A percentile compares a stretch with the other conserved stretches of the same genome.
phyloP scores from a whole-genome alignment of 1,140 invertebrate species.

The Diprion similis region DNA sequence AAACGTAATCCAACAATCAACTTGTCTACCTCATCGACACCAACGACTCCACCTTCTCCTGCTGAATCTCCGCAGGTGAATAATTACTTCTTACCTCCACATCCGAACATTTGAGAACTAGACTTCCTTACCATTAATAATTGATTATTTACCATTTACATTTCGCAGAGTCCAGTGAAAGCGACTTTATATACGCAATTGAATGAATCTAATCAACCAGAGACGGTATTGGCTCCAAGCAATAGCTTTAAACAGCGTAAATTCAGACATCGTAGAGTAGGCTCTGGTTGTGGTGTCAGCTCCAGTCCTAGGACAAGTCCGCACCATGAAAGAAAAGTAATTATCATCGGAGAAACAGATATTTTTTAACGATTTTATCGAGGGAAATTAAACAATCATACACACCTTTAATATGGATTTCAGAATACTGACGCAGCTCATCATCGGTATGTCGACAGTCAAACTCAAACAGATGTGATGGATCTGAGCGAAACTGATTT shows the following conservation, averaged over 20 bases:
- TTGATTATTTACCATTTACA: conserved; percentile 11
- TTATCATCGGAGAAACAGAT: background rate
- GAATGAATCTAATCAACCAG: conserved; percentile 65
- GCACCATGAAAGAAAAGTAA: conserved; percentile 61
- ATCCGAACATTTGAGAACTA: no score
- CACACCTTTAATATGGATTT: conserved; percentile 16
- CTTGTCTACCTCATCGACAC: conserved; percentile 56
- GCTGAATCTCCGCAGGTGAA: conserved; percentile 40
- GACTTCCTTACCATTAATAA: conserved; percentile 25
- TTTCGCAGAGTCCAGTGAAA: conserved; percentile 62
- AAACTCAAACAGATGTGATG: conserved; percentile 74
- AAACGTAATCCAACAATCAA: conserved; percentile 48
- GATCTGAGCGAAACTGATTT: conserved; percentile 64
- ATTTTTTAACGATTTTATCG: no score
- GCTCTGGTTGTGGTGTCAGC: conserved; percentile 62
- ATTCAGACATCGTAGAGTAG: conserved; percentile 64
- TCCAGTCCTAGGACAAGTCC: conserved; percentile 64
- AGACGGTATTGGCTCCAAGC: conserved; percentile 61
- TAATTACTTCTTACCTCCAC: no score
- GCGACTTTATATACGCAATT: conserved; percentile 68
- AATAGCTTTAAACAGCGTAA: conserved; percentile 60
- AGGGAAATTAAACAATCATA: no score
- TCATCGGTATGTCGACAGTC: conserved; percentile 62
- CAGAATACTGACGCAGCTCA: conserved; percentile 42
- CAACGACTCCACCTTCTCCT: conserved; percentile 60